Base-by-base conservation (phyloP, 92 coral and sea anemone genomes). In the Zoanthus sansibaricus region DNA sequence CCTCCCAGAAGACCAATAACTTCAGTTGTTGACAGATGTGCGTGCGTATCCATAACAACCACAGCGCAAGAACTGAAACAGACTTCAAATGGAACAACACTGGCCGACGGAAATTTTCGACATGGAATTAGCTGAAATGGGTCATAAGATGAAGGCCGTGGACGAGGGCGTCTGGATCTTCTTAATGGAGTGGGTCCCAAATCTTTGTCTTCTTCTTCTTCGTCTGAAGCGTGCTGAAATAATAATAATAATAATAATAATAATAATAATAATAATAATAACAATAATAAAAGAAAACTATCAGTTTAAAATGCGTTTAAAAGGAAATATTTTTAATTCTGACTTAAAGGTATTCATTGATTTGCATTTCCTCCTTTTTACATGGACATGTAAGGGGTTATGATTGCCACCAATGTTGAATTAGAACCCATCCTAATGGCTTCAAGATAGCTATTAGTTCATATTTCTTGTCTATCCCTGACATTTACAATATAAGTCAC, bases 1-100 rank as follows among this genome's bases (percentile, higher is more conserved):
- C 98, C 98, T 1, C 98, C 98, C 45, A 94, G 66, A 52, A 94
- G 85, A 54, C 98, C 98, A 79, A 94, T 94, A 79, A 94, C 96
- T 79, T 94, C 98, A 11, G 96, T 93, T 9, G 98, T 93, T 9
- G 98, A 94, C 89, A 94, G 82, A 61, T 94, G 98, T 48, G 98
- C 94, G 45, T 94, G 98, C 49, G 94, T 89, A 83, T 94, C 98
- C 87, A 94, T 94, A 18, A 94, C 93, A 58, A 94, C 88, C 87
- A 94, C 76, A 18, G 96, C 88, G 70, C 93, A 92, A 84, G 98
- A 91, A 80, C 92, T 94, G 89, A 94, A 83, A 68, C 71, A 62
- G 44, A 94, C 98, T 11, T 94, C 89, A 79, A 93, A 94, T 33
- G 98, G 98, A 45, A 83, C 84, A 48, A 96, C 93, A 83, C 94